Base-by-base conservation (phyloP, 2,797 vertebrate species). In the Hypotaenidia philippensis region DNA sequence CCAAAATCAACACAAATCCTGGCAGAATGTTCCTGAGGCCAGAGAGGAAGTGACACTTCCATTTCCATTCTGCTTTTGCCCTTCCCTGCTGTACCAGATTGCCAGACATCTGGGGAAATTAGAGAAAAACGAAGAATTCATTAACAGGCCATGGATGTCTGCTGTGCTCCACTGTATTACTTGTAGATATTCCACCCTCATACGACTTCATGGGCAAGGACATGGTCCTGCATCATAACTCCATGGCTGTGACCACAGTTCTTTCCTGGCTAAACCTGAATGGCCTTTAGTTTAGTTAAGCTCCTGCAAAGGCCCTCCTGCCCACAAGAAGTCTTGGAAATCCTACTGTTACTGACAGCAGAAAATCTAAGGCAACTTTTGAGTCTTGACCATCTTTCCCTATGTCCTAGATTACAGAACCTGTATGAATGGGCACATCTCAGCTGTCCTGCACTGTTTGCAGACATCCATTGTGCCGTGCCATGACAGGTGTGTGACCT, bases 1-100 rank as follows among this genome's bases (percentile, higher is more conserved):
- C 92, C 96, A 97, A 98, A 94, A 96, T 55, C 82, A 97, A 96
- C 87, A 97, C 40, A 90, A 40, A 91, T 81, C 66, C 56, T 95
- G 93, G 75, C 90, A 96, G 91, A 64, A 74, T 64, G 85, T 59
- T 95, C 61, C 63, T 81, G 61, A 57, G 49, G 25, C 61, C 81
- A 59, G 20, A 57, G 66, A 40, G 19, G 57, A 92, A 89, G 59
- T 94, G 92, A 88, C 72, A 88, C 14, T 34, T 55, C 69, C 45
- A 55, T 92, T 94, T 96, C 59, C 83, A 85, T 75, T 85, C 55
- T 74, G n/a, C 47, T 86, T 93, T 93, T 5, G 7, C 31, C 34
- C 23, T 77, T 56, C 8, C 3, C 22, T 81, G 10, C 36, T 77
- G 44, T 57, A 70, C 21, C 15, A 69, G 17, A 31, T 16, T 89